These are phyloP conservation scores for Megalonaias nervosa DNA, from an alignment of 1,140 invertebrate genomes.

Conservation along the genomic window DNA sequence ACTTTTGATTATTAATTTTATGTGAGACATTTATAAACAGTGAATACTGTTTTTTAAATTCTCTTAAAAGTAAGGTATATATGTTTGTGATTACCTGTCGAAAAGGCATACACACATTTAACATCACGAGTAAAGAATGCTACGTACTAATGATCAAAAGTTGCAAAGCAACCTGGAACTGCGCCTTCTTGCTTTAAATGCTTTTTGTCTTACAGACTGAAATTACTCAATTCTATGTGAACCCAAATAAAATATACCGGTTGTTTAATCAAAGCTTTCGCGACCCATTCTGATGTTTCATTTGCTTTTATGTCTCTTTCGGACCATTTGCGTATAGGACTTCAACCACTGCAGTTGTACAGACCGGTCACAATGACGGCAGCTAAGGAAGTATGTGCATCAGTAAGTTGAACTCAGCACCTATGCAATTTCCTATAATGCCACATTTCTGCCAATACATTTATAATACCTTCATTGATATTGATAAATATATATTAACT, in stretches of 20 bases:
- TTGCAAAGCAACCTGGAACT: not conserved
- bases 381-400: not conserved
- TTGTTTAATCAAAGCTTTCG: too few relatives aligned
- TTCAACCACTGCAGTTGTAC: slow-evolving; percentile 1
- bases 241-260: not conserved
- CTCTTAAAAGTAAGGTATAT: too few relatives aligned
- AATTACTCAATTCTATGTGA: not conserved
- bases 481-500: not conserved
- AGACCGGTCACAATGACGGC: slow-evolving; percentile 9
- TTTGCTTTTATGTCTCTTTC: slow-evolving; percentile 6
- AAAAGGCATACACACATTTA: too few relatives aligned
- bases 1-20: not conserved
- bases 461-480: not conserved
- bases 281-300: not conserved
- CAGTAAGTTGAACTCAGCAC: not conserved
- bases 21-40: not conserved
- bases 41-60: too few relatives aligned
- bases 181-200: too few relatives aligned
- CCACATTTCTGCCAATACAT: not conserved
- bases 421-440: not conserved
- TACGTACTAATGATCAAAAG: not conserved
- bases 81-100: too few relatives aligned
- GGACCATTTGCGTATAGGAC: slow-evolving; percentile 11
- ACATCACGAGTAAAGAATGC: not conserved
- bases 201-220: not conserved